A percentile compares a stretch with the other conserved stretches of the same genome.
Conservation (phyloP, 2,113 vertebrate species). For the Nanorana parkeri region DNA sequence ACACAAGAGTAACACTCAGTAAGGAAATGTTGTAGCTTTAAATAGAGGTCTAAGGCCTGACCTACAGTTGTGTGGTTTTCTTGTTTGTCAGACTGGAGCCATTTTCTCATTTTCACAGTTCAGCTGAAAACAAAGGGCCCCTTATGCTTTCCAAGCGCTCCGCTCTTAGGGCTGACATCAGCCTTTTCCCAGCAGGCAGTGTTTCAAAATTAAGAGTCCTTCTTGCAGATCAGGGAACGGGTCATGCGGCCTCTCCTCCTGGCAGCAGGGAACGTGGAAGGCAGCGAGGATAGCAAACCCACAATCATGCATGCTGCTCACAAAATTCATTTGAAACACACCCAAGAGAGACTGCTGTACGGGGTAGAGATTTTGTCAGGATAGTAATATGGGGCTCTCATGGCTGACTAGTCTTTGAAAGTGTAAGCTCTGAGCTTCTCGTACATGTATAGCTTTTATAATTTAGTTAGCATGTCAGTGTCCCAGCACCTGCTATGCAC, state of each 20-base stretch:
- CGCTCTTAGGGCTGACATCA: conserved; percentile 81
- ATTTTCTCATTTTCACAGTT: conserved; percentile 90
- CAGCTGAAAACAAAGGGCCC: conserved; percentile 88
- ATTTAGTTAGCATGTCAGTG: too few relatives aligned
- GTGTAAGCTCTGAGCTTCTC: too few relatives aligned
- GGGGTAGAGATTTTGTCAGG: too few relatives aligned
- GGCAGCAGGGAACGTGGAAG: conserved; percentile 48
- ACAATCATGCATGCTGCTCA: too few relatives aligned
- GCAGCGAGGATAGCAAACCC: too few relatives aligned
- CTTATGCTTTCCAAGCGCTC: conserved; percentile 85
- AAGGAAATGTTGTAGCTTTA: conserved; percentile 66
- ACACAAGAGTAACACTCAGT: conserved; percentile 15
- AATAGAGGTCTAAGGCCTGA: conserved; percentile 66
- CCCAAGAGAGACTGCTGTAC: too few relatives aligned
- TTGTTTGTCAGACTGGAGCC: conserved; percentile 81
- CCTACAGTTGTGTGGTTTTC: conserved; percentile 72
- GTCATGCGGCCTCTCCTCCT: conserved; percentile 68
- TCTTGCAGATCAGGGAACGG: conserved; percentile 71
- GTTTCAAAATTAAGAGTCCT: conserved; percentile 71
- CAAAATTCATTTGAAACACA: too few relatives aligned
- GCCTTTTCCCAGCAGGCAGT: conserved; percentile 73
- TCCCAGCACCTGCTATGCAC: too few relatives aligned
- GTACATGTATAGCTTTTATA: too few relatives aligned
- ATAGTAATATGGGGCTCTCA: too few relatives aligned
- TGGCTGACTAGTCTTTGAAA: too few relatives aligned